A percentile compares a stretch with the other conserved stretches of the same genome.
These are phyloP conservation scores for Diaphora mendica DNA, from an alignment of 2,888 invertebrate species.

Conservation along the genomic window DNA sequence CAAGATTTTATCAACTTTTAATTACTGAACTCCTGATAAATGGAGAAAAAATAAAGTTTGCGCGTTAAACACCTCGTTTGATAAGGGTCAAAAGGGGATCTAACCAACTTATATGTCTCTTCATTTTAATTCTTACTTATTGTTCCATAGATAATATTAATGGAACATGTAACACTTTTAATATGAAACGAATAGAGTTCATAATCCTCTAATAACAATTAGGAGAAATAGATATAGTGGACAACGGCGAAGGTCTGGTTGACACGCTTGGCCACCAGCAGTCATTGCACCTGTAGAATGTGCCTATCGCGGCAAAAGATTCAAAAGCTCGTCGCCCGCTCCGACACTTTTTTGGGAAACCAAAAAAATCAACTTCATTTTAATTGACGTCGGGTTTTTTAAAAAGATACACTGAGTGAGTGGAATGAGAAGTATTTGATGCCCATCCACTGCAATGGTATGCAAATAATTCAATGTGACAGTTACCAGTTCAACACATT, in stretches of 20 bases:
- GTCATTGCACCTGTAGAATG: constrained; percentile 82
- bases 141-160: constrained; percentile 25
- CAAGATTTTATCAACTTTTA: constrained; percentile 50
- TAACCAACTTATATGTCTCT: constrained; percentile 54
- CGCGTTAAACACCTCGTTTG: constrained; percentile 56
- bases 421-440: constrained; percentile 77
- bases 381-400: constrained; percentile 79
- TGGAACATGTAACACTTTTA: constrained; percentile 21
- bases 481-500: constrained; percentile 61
- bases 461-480: constrained; percentile 80
- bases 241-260: constrained; percentile 51
- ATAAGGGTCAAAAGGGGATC: constrained; percentile 54
- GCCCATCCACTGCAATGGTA: constrained; percentile 65
- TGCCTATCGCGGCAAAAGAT: constrained; percentile 79
- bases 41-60: constrained; percentile 49
- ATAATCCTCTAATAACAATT: constrained; percentile 37
- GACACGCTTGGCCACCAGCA: constrained; percentile 78
- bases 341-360: constrained; percentile 71
- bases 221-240: constrained; percentile 33
- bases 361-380: constrained; percentile 75
- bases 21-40: constrained; percentile 42
- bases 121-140: constrained; percentile 64
- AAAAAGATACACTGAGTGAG: constrained; percentile 71
- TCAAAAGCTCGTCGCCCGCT: constrained; percentile 72
- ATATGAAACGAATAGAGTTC: constrained; percentile 43